Evolutionary conservation across 1,140 invertebrate genomes (phyloP).

Genomic region (Brachionus sp.): DNA sequence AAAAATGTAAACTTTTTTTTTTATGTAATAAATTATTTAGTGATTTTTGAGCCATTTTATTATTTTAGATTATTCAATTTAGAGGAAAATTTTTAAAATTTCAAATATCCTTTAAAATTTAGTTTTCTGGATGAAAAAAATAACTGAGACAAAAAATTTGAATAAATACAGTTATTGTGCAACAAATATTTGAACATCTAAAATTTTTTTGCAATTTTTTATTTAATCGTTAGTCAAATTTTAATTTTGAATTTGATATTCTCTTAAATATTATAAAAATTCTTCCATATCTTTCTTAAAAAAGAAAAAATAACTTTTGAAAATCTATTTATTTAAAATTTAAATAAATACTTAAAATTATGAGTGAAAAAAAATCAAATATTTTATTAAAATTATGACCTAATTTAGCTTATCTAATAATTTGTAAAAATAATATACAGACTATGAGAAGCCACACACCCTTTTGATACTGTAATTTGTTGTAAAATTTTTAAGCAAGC

Average conservation of each 20-base stretch:
- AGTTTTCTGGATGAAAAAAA: too few species aligned
- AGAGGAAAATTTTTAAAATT: too few species aligned
- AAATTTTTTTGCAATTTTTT: not conserved
- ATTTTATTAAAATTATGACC: not conserved
- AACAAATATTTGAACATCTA: not conserved
- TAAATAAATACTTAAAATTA: not conserved
- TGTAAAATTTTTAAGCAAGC: not conserved
- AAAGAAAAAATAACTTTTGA: not conserved
- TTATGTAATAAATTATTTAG: too few species aligned
- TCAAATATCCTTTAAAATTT: too few species aligned
- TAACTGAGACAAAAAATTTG: not conserved
- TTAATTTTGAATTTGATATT: too few species aligned
- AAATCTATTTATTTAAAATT: not conserved
- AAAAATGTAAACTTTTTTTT: too few species aligned
- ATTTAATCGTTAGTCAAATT: not conserved
- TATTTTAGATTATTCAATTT: too few species aligned
- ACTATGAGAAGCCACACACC: conserved; percentile 2
- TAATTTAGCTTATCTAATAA: not conserved
- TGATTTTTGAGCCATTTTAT: too few species aligned
- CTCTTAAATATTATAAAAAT: too few species aligned
- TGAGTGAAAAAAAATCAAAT: not conserved
- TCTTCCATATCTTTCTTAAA: too few species aligned
- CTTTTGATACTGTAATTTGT: conserved; percentile 1
- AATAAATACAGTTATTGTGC: not conserved
- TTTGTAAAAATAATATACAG: not conserved